A percentile compares a stretch with the other conserved stretches of the same genome.
phyloP scores from a whole-genome alignment of 2,888 invertebrate genomes.

The Brachyopa scutellaris region DNA sequence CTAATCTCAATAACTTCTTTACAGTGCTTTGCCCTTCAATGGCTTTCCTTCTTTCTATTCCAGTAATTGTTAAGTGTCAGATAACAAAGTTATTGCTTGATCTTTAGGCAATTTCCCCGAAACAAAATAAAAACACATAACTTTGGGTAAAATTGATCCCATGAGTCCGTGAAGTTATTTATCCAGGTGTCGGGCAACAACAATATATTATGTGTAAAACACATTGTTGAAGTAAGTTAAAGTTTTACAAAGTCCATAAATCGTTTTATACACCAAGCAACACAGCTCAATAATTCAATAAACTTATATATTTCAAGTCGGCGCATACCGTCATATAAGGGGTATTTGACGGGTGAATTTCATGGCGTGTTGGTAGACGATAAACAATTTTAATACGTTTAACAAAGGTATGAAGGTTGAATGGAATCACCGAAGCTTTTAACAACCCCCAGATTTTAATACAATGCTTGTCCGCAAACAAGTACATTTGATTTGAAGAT shows the following conservation, averaged over 20 bases:
- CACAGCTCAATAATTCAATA: slow-evolving; percentile 55
- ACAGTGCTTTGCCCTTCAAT: too few species aligned
- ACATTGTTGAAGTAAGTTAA: slow-evolving; percentile 37
- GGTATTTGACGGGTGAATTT: background rate
- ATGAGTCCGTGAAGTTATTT: slow-evolving; percentile 58
- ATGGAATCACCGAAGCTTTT: too few species aligned
- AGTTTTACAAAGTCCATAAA: slow-evolving; percentile 42
- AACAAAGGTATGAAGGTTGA: too few species aligned
- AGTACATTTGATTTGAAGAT: too few species aligned
- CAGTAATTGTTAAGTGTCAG: slow-evolving; percentile 54
- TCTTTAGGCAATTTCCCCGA: too few species aligned
- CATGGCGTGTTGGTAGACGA: background rate
- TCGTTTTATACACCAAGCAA: slow-evolving; percentile 34
- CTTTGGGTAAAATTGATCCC: slow-evolving; percentile 60
- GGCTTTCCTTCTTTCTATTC: slow-evolving; percentile 6
- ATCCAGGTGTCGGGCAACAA: slow-evolving; percentile 49
- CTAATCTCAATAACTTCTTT: too few species aligned
- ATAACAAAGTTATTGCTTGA: slow-evolving; percentile 41
- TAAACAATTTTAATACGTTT: background rate
- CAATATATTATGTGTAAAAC: slow-evolving; percentile 57
- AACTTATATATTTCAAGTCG: slow-evolving; percentile 32
- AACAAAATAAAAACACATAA: too few species aligned
- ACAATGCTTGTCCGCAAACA: too few species aligned
- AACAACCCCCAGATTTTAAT: too few species aligned
- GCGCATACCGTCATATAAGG: background rate